Conservation (phyloP, 2,797 vertebrate species). For the Morelia viridis region DNA sequence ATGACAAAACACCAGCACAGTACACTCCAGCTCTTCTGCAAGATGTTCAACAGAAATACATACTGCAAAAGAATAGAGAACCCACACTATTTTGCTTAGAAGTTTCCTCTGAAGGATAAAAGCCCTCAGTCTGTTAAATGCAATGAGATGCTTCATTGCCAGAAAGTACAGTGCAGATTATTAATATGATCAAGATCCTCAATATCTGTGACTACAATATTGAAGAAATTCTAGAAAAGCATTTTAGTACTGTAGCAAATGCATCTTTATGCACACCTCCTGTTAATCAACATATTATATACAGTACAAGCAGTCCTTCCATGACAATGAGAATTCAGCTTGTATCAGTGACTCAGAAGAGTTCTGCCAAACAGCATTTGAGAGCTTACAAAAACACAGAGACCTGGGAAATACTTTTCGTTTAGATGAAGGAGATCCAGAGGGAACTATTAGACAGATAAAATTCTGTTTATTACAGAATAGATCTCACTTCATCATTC, state of each 20-base stretch:
- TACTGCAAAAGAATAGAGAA: background rate
- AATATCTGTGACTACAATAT: rapidly evolving
- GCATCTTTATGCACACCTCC: background rate
- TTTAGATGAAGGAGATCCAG: slow-evolving; percentile 3
- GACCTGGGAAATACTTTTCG: background rate
- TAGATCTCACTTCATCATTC: background rate
- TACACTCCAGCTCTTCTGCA: background rate
- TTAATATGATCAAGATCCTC: background rate
- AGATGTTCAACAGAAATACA: background rate
- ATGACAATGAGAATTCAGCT: background rate
- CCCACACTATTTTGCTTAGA: background rate
- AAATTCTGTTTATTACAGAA: slow-evolving; percentile 12
- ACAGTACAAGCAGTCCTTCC: background rate
- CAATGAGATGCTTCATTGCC: background rate
- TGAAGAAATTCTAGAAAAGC: background rate
- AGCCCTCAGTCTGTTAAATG: background rate
- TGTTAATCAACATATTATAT: background rate
- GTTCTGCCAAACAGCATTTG: background rate
- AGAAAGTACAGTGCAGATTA: background rate
- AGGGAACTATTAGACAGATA: background rate
- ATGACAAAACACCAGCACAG: background rate
- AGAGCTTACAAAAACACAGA: background rate
- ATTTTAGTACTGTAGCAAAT: background rate
- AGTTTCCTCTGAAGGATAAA: background rate
- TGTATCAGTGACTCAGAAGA: background rate